Base-by-base conservation (phyloP, 2,888 invertebrate genomes). In the Clusia tigrina region DNA sequence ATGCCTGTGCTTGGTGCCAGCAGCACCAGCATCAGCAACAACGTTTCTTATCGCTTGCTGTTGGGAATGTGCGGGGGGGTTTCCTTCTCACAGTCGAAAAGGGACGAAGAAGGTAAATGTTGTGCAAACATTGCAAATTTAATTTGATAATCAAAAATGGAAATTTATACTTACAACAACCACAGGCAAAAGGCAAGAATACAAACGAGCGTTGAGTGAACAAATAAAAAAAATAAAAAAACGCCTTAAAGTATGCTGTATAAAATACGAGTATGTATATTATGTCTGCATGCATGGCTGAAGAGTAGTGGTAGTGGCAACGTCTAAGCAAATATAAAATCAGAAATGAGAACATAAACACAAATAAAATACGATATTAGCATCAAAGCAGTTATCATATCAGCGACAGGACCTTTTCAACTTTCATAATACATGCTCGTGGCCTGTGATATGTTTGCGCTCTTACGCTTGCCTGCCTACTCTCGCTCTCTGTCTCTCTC, bases 111-210 rank as follows among this genome's bases (percentile, higher is more conserved):
- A 52, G 51, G 37, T 52, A 52, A 59, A 55, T 23, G 24, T 54
- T 46, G 26, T 32, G 58, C 54, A 58, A 62, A 48, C 54, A 62
- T 58, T 58, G 48, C 58, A 32, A 64, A 58, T 51, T 64, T 58
- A 61, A 61, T 64, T 54, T 68, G 63, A 73, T 69, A 70, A 72
- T 71, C 73, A 74, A 79, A 72, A 74, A 71, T 77, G 73, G 69
- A 71, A 74, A 74, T 74, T 73, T 70, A 60, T 42, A n/a, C 32
- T 32, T 32, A 12, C 32, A 32, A 32, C 32, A 32, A 32, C 32
- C 32, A 32, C 5, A 32, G 6, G 32, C 5, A 32, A 5, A 32
- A 32, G 32, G 32, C 32, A 32, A 32, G n/a, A 32, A 32, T 32
- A 32, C n/a, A n/a, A n/a, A n/a, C n/a, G n/a, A n/a, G n/a, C n/a